These are phyloP conservation scores for Clarias platycephalus DNA, from an alignment of 2,797 vertebrate species.

Conservation along the genomic window DNA sequence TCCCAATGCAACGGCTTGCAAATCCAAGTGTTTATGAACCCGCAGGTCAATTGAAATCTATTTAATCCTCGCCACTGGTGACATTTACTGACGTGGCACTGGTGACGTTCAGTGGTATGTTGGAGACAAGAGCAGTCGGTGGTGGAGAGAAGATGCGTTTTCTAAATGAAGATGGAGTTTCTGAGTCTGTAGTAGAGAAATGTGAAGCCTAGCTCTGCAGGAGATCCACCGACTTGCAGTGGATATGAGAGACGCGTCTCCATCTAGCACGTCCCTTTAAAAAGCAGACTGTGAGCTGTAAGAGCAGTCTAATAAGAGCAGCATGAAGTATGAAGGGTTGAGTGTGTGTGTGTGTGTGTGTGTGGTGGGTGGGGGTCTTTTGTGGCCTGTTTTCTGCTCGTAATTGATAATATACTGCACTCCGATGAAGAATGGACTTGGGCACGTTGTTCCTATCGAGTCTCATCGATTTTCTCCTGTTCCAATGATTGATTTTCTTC, in stretches of 20 bases:
- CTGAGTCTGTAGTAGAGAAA: constrained; percentile 16
- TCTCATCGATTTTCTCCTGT: constrained; percentile 51
- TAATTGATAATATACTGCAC: constrained; percentile 53
- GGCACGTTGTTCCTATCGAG: constrained; percentile 54
- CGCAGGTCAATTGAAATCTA: background rate
- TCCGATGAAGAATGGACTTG: constrained; percentile 50
- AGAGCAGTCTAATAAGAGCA: constrained; percentile 8
- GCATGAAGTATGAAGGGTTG: background rate
- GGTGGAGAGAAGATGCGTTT: background rate
- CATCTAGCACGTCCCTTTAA: background rate
- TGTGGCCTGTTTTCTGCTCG: constrained; percentile 50
- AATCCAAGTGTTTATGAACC: background rate
- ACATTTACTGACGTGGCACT: too few species aligned
- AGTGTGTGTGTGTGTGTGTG: background rate
- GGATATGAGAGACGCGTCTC: background rate
- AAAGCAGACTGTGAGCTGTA: constrained; percentile 1
- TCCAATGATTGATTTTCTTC: constrained; percentile 55
- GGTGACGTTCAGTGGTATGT: background rate
- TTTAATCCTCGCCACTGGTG: background rate
- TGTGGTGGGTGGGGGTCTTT: constrained; percentile 4
- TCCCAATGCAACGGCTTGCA: background rate
- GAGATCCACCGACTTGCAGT: constrained; percentile 15
- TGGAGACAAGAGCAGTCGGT: constrained; percentile 6
- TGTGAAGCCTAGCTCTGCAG: background rate
- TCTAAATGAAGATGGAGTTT: constrained; percentile 16